Evolutionary conservation across 2,113 vertebrate genomes (phyloP), one percentile per base, ranked within the genome.

Genomic region (Petromus typicus): DNA sequence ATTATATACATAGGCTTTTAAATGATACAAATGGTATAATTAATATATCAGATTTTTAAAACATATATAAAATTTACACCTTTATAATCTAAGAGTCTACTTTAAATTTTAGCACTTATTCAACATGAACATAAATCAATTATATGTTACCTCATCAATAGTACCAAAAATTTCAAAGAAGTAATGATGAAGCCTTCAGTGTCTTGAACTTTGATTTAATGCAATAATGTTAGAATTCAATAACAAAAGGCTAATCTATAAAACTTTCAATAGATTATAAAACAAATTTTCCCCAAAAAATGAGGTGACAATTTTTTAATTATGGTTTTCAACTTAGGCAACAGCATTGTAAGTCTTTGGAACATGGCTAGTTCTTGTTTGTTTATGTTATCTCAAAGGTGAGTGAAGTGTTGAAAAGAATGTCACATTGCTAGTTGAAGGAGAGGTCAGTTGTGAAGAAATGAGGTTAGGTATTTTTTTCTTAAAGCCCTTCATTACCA

Each of bases 91-190:
- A 51, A 85, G n/a, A 91, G 30, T 71, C 48, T 85, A 61, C 11
- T 27, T 91, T 64, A 73, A 90, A 90, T 81, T 80, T 5, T 5
- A 45, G 4, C 18, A 7, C n/a, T 71, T 40, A 59, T 78, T 45
- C 90, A 71, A 82, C 48, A 82, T 20, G 16, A 40, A 43, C 18
- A 86, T 18, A 95, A 95, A 66, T 94, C 56, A 86, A 61, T 40
- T 23, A 37, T 45, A 81, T 25, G 3, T 27, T 81, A 80, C 67
- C 22, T 91, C 7, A 64, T 12, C 81, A 16, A 45, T 5, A 76
- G 16, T 6, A 91, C 63, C 16, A 48, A 81, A 86, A 93, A 17
- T 86, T 56, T n/a, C 67, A 85, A 63, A 63, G 27, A 85, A 84
- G 5, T 51, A 56, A 25, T 37, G 23, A 3, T 34, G 3, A 2